A percentile compares a stretch with the other conserved stretches of the same genome.
phyloP scores from a whole-genome alignment of 2,888 invertebrate genomes.

The Orthosia cruda region DNA sequence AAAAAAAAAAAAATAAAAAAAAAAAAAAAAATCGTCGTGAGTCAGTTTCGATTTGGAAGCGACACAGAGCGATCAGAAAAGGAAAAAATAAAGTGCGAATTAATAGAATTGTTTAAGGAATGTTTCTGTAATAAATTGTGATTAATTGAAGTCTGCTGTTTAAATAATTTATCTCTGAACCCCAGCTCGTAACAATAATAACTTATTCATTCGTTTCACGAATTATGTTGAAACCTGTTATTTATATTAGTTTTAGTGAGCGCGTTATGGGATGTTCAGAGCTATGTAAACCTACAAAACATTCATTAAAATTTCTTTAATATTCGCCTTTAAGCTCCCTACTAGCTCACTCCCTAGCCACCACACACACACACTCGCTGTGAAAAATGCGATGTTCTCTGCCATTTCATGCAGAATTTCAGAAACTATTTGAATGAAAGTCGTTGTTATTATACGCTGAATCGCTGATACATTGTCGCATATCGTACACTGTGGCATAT shows the following conservation, averaged over 20 bases:
- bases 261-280: background rate
- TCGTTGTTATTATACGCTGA: constrained; percentile 58
- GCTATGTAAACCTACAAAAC: background rate
- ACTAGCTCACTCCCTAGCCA: constrained; percentile 33
- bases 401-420: constrained; percentile 65
- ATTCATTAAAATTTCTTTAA: background rate
- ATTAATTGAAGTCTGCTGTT: too few species aligned
- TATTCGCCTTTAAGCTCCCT: background rate
- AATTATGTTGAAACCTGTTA: background rate
- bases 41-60: too few species aligned
- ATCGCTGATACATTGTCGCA: constrained; percentile 59
- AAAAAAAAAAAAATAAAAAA: too few species aligned
- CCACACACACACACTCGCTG: constrained; percentile 51
- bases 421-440: constrained; percentile 67
- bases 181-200: too few species aligned
- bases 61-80: too few species aligned
- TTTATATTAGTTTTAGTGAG: background rate
- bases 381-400: constrained; percentile 66
- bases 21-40: too few species aligned
- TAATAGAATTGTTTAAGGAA: too few species aligned
- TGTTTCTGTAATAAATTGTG: too few species aligned
- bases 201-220: background rate
- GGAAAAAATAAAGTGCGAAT: too few species aligned
- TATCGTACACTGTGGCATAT: constrained; percentile 29
- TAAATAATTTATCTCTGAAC: too few species aligned